These are phyloP conservation scores for Callinectes sapidus DNA, from an alignment of 2,888 invertebrate species.

Conservation along the genomic window DNA sequence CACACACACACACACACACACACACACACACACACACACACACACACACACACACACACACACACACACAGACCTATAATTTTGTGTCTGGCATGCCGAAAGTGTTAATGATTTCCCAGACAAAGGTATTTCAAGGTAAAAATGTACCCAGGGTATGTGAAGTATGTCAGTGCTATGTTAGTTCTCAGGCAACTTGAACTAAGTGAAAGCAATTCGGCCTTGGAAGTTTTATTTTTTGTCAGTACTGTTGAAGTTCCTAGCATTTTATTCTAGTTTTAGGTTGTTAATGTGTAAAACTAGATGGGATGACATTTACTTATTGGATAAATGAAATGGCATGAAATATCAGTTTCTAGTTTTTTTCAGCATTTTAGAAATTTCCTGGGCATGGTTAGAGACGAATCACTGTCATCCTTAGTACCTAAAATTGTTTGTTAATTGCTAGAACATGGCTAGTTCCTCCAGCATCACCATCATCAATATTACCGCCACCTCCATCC, in stretches of 20 bases:
- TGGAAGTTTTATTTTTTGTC: no score
- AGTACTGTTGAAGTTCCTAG: no score
- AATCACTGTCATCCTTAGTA: background rate
- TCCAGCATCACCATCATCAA: no score
- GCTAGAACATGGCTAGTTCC: no score
- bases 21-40: constrained; percentile 43
- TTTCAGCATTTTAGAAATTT: background rate
- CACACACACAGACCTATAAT: background rate
- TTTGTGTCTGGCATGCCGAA: background rate
- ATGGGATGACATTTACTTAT: background rate
- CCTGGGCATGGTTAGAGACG: background rate
- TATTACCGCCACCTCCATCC: no score
- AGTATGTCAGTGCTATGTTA: no score
- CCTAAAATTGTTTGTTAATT: no score
- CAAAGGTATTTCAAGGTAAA: background rate
- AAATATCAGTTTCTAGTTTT: background rate
- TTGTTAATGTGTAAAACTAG: no score
- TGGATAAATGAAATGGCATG: background rate
- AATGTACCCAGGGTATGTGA: background rate
- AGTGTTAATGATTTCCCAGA: background rate
- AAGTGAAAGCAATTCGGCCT: background rate
- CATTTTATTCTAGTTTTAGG: no score
- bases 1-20: background rate
- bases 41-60: constrained; percentile 43
- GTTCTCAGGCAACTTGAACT: background rate